These are phyloP conservation scores for Trinorchestia longiramus DNA, from an alignment of 1,140 invertebrate species.

Conservation along the genomic window DNA sequence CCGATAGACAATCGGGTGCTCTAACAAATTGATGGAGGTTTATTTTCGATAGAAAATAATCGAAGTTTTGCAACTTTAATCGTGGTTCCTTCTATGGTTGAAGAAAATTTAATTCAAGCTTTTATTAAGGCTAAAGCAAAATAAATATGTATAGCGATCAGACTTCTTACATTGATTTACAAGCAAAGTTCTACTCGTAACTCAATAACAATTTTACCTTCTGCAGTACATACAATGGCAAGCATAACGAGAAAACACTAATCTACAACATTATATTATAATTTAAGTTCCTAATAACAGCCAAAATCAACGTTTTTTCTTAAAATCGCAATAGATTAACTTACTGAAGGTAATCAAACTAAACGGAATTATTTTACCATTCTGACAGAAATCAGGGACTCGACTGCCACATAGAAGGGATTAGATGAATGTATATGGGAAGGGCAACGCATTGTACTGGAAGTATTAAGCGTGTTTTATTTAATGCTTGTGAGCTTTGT, in stretches of 20 bases:
- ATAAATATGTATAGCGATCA: background rate
- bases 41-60: background rate
- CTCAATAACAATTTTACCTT: background rate
- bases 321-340: no score
- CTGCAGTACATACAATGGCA: background rate
- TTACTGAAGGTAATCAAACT: background rate
- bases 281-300: background rate
- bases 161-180: background rate
- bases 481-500: conserved; percentile 13
- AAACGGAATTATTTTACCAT: background rate
- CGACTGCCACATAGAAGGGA: background rate
- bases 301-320: background rate
- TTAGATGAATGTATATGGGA: background rate
- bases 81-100: background rate
- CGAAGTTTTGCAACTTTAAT: background rate
- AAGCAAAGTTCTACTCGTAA: background rate
- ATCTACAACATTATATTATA: background rate
- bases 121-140: background rate
- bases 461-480: conserved; percentile 40
- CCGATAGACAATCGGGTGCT: conserved; percentile 12
- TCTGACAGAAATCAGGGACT: background rate
- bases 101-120: background rate
- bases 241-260: background rate
- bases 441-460: conserved; percentile 23
- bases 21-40: conserved; percentile 34